phyloP scores from a whole-genome alignment of 2,888 invertebrate genomes.

The Schizotus pectinicornis region DNA sequence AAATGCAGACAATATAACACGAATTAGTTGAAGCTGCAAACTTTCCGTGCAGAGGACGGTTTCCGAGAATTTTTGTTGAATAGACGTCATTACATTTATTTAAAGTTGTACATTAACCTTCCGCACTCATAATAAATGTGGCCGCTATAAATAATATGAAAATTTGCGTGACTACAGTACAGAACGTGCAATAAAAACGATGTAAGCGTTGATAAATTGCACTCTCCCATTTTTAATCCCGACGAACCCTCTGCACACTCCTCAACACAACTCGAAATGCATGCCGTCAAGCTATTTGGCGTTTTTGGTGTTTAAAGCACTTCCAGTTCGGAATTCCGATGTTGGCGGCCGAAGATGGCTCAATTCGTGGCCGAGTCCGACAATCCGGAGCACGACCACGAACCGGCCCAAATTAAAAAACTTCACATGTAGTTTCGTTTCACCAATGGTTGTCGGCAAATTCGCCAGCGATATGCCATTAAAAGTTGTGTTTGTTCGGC shows the following conservation, averaged over 20 bases:
- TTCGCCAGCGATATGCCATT: not conserved
- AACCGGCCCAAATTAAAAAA: constrained; percentile 1
- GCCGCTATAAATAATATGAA: constrained; percentile 18
- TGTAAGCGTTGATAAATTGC: constrained; percentile 28
- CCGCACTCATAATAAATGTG: constrained; percentile 14
- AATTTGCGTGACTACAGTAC: constrained; percentile 24
- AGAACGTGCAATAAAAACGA: constrained; percentile 22
- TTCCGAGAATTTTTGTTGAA: too few relatives aligned
- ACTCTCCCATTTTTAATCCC: constrained; percentile 22
- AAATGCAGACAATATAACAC: too few relatives aligned
- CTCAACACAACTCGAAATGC: constrained; percentile 15
- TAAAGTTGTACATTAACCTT: constrained; percentile 11
- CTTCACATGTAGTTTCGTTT: not conserved
- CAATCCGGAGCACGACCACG: not conserved
- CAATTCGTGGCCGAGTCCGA: too few relatives aligned
- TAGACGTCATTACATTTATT: constrained; percentile 17
- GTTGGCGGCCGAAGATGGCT: too few relatives aligned
- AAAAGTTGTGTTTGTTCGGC: not conserved
- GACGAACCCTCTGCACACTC: constrained; percentile 14
- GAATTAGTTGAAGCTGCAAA: too few relatives aligned
- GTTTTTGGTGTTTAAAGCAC: not conserved
- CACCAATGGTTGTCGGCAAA: not conserved
- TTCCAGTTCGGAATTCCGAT: not conserved
- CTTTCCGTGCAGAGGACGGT: too few relatives aligned
- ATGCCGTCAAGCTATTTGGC: constrained; percentile 9